phyloP scores from a whole-genome alignment of 1,140 invertebrate species.

The Megalonaias nervosa region DNA sequence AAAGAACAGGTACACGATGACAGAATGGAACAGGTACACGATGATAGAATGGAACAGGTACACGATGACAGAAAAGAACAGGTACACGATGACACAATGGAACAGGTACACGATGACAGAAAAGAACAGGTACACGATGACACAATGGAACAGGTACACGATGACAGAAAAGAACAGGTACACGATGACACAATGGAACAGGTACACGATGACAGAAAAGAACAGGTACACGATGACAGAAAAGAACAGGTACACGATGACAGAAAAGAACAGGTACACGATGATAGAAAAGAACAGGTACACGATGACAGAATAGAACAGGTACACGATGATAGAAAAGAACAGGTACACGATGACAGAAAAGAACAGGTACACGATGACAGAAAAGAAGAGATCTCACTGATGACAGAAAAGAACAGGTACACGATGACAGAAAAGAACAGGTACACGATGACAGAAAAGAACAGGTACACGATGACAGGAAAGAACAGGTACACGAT shows the following conservation, averaged over 20 bases:
- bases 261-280: constrained; percentile 71
- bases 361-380: constrained; percentile 71
- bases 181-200: no score
- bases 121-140: constrained; percentile 71
- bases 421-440: no score
- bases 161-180: constrained; percentile 73
- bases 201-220: constrained; percentile 73
- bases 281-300: no score
- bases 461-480: constrained; percentile 72
- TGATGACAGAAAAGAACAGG: constrained; percentile 72
- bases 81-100: no score
- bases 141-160: no score
- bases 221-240: constrained; percentile 73
- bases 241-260: constrained; percentile 73
- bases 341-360: constrained; percentile 73
- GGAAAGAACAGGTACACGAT: no score
- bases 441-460: constrained; percentile 73
- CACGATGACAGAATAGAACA: constrained; percentile 73
- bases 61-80: constrained; percentile 73
- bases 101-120: no score
- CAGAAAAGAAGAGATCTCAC: constrained; percentile 70
- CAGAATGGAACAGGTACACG: constrained; percentile 71
- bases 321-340: constrained; percentile 73
- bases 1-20: no score
- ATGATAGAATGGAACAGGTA: no score